Conservation (phyloP, 2,113 vertebrate genomes). For the Genyomyrus donnyi region DNA sequence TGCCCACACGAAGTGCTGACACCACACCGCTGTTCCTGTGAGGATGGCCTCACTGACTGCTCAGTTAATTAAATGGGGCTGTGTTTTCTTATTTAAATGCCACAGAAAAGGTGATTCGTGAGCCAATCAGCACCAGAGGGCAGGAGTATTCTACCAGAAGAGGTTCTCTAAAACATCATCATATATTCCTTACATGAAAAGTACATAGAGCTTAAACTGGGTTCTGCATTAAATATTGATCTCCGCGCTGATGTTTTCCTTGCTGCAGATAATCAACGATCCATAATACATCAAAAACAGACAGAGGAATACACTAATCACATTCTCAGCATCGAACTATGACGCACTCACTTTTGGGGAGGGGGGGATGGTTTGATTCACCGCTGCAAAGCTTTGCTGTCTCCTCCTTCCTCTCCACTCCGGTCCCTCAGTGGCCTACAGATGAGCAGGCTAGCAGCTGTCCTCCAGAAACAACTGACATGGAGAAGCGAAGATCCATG, state of each 20-base stretch:
- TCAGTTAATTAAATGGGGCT: constrained; percentile 6
- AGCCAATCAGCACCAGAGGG: not conserved
- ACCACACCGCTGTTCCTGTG: not conserved
- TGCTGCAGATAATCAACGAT: not conserved
- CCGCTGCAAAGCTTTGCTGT: not conserved
- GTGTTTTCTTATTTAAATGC: constrained; percentile 12
- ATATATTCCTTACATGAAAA: not conserved
- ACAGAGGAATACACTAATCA: not conserved
- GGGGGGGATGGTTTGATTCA: not conserved
- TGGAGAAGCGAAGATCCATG: not conserved
- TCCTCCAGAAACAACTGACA: not conserved
- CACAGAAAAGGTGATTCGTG: not conserved
- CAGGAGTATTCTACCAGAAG: not conserved
- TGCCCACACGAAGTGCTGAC: constrained; percentile 3
- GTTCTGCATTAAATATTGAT: constrained; percentile 15
- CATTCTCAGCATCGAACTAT: not conserved
- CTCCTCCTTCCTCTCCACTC: not conserved
- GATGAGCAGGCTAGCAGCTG: not conserved
- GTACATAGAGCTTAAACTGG: constrained; percentile 5
- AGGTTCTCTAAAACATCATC: not conserved
- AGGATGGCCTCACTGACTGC: not conserved
- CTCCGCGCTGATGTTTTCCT: not conserved
- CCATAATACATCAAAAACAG: constrained; percentile 15
- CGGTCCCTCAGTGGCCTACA: not conserved
- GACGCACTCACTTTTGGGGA: not conserved